Conservation (phyloP, 2,113 vertebrate species). For the Anhinga anhinga region DNA sequence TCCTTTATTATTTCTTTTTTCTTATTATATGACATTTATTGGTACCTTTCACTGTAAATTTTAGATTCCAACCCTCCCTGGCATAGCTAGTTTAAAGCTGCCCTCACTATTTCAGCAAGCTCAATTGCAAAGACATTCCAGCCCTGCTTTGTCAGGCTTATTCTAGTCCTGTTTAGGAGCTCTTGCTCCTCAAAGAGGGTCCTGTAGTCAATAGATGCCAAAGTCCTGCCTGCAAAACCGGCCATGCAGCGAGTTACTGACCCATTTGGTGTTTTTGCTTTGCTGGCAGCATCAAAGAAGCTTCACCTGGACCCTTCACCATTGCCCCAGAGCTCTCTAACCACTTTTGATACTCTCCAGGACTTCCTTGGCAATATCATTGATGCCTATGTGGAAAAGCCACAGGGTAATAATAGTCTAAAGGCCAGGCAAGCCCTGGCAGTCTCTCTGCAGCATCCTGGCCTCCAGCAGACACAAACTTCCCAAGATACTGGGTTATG, state of each 20-base stretch:
- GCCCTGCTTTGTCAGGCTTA: not conserved
- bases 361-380: not conserved
- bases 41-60: not conserved
- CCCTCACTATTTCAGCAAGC: not conserved
- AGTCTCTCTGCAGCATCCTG: not conserved
- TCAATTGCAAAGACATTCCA: not conserved
- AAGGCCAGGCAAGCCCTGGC: not conserved
- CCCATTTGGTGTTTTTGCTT: not conserved
- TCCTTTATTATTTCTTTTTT: not conserved
- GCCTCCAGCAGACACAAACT: not conserved
- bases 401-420: not conserved
- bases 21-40: not conserved
- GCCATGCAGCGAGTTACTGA: not conserved
- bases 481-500: fast-evolving
- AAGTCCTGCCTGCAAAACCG: not conserved
- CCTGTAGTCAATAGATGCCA: not conserved
- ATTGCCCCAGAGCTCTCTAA: not conserved
- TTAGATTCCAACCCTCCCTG: not conserved
- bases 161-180: not conserved
- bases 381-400: not conserved
- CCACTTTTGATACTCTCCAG: not conserved
- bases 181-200: not conserved
- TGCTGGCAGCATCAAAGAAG: not conserved
- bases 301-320: not conserved
- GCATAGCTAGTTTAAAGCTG: not conserved